phyloP scores from a whole-genome alignment of 1,140 invertebrate species.

The Hycleus cichorii region DNA sequence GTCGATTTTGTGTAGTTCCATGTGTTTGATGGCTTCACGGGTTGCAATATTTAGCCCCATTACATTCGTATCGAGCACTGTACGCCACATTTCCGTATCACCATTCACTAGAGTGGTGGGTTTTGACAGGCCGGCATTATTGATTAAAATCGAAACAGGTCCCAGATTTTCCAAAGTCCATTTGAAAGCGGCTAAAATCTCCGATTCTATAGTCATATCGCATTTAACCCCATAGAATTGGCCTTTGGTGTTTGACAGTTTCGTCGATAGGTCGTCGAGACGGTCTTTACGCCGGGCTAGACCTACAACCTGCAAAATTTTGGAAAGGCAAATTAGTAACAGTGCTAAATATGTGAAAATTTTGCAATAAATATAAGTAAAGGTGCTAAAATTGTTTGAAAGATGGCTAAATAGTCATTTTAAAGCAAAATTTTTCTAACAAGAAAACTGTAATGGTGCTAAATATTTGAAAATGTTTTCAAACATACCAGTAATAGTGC shows the following conservation, averaged over 20 bases:
- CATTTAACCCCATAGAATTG: slow-evolving; percentile 25
- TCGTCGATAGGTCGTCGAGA: slow-evolving; percentile 6
- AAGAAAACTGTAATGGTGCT: too few species aligned
- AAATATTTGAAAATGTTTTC: too few species aligned
- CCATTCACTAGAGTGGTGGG: slow-evolving; percentile 21
- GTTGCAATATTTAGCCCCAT: slow-evolving; percentile 49
- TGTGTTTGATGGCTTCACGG: slow-evolving; percentile 48
- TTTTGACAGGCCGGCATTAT: slow-evolving; percentile 51
- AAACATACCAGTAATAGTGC: too few species aligned
- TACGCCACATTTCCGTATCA: slow-evolving; percentile 15
- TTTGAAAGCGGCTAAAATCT: slow-evolving; percentile 52
- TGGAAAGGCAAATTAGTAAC: neutral
- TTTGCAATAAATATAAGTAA: too few species aligned
- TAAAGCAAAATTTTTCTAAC: too few species aligned
- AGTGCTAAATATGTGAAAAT: too few species aligned
- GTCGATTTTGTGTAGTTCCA: slow-evolving; percentile 41
- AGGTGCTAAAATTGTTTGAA: too few species aligned
- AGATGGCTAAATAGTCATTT: too few species aligned
- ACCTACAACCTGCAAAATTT: slow-evolving; percentile 15
- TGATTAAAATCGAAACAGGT: slow-evolving; percentile 56
- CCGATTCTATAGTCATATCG: slow-evolving; percentile 45
- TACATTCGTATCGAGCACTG: slow-evolving; percentile 50
- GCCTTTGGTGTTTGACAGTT: slow-evolving; percentile 5
- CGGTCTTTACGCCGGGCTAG: slow-evolving; percentile 12
- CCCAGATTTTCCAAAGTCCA: slow-evolving; percentile 52